These are phyloP conservation scores for Tipula lateralis DNA, from an alignment of 2,888 invertebrate species.

Conservation along the genomic window DNA sequence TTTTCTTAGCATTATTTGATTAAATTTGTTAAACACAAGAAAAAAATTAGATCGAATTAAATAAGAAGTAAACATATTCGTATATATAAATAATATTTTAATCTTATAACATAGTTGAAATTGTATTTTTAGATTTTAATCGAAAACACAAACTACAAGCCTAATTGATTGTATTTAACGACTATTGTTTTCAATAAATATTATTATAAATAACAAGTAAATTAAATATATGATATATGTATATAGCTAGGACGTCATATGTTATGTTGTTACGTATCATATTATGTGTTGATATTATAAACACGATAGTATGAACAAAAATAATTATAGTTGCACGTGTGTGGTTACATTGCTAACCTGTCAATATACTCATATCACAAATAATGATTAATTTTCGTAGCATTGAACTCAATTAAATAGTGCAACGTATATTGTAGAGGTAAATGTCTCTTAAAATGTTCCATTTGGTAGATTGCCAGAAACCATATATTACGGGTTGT, in stretches of 20 bases:
- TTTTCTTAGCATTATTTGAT: neutral
- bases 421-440: no score
- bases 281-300: no score
- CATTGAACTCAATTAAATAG: no score
- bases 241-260: neutral
- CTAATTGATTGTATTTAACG: neutral
- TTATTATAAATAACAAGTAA: neutral
- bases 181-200: neutral
- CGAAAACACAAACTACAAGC: neutral
- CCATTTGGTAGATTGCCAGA: no score
- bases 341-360: no score
- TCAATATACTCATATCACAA: no score
- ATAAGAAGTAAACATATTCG: neutral
- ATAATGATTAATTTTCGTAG: no score
- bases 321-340: no score
- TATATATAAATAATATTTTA: neutral
- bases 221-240: neutral
- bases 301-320: no score
- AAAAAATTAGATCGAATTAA: neutral
- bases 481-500: no score
- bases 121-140: neutral
- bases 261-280: neutral
- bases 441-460: no score
- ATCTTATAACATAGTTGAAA: neutral
- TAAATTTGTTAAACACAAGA: constrained; percentile 12